A percentile compares a stretch with the other conserved stretches of the same genome.
phyloP scores from a whole-genome alignment of 2,888 invertebrate genomes.

The Urechis unicinctus region DNA sequence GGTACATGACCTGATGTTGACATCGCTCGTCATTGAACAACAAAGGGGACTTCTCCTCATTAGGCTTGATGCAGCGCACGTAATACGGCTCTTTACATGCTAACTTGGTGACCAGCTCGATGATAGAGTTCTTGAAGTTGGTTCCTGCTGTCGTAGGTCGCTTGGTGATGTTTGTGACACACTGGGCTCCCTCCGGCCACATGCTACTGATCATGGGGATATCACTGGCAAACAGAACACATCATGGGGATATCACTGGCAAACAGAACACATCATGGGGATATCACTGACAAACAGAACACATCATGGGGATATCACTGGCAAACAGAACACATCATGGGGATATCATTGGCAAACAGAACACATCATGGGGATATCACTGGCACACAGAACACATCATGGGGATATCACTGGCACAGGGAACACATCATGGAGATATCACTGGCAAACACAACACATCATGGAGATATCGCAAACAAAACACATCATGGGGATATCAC shows the following conservation, averaged over 20 bases:
- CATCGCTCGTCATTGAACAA: constrained; percentile 77
- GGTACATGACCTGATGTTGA: constrained; percentile 62
- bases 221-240: constrained; percentile 55
- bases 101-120: constrained; percentile 74
- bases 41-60: constrained; percentile 82
- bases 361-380: no score
- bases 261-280: no score
- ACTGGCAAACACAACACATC: no score
- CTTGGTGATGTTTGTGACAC: constrained; percentile 82
- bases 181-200: constrained; percentile 95
- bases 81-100: constrained; percentile 84
- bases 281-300: no score
- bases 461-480: no score
- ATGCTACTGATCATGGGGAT: constrained; percentile 72
- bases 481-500: no score
- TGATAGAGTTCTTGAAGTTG: constrained; percentile 90
- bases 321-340: neutral
- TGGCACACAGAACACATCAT: no score
- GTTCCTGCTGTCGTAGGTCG: constrained; percentile 90
- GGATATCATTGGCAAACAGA: neutral
- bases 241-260: neutral
- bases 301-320: neutral
- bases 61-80: constrained; percentile 95
- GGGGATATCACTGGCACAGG: no score
- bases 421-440: no score